A percentile compares a stretch with the other conserved stretches of the same genome.
phyloP scores from a whole-genome alignment of 2,888 invertebrate genomes.

The Phalera bucephala region DNA sequence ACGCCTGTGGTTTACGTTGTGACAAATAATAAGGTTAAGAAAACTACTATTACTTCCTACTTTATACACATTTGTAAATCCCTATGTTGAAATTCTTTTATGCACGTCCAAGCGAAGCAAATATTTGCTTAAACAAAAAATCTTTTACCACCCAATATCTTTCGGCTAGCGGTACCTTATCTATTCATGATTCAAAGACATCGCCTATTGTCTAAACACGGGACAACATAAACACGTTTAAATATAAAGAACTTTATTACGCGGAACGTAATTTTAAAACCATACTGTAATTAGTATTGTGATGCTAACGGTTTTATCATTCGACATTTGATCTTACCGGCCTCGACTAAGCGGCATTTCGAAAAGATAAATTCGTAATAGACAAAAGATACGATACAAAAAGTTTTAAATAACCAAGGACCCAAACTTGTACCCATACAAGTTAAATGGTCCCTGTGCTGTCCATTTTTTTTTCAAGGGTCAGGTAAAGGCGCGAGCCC shows the following conservation, averaged over 20 bases:
- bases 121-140: neutral
- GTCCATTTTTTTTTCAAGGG: slow-evolving; percentile 41
- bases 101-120: neutral
- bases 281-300: slow-evolving; percentile 23
- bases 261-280: slow-evolving; percentile 24
- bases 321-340: slow-evolving; percentile 19
- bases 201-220: slow-evolving; percentile 17
- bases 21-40: too few relatives aligned
- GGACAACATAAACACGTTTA: slow-evolving; percentile 13
- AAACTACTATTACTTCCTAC: too few relatives aligned
- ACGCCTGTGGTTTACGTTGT: too few relatives aligned
- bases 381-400: slow-evolving; percentile 51
- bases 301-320: slow-evolving; percentile 20
- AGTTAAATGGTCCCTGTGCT: slow-evolving; percentile 50
- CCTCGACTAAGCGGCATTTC: slow-evolving; percentile 42
- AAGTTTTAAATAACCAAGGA: slow-evolving; percentile 49
- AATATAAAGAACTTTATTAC: slow-evolving; percentile 21
- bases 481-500: slow-evolving; percentile 57
- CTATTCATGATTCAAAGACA: slow-evolving; percentile 15
- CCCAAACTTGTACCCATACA: slow-evolving; percentile 49
- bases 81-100: too few relatives aligned
- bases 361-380: slow-evolving; percentile 36
- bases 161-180: slow-evolving; percentile 21
- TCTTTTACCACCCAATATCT: slow-evolving; percentile 10
- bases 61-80: too few relatives aligned